Percentiles rank a stretch among this genome's conserved stretches.
Evolutionary conservation across 2,888 invertebrate species (phyloP).

Genomic region (Hypomecis punctinalis): DNA sequence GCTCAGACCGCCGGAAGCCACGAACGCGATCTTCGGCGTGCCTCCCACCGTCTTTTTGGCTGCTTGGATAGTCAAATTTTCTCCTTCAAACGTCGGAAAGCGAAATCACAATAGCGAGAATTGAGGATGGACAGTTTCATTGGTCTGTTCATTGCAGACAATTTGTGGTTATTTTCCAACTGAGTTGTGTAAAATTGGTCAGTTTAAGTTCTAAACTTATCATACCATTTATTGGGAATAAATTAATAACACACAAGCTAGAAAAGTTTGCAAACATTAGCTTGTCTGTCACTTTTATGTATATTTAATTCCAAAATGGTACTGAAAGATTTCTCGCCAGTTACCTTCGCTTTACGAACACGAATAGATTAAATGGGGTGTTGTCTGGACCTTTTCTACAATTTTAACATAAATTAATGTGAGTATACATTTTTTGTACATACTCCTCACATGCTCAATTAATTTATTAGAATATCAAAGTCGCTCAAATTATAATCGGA

Average conservation of each 20-base stretch:
- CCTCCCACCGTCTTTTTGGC: slow-evolving; percentile 83
- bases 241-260: too few species aligned
- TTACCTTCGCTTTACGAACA: slow-evolving; percentile 7
- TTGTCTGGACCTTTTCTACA: slow-evolving; percentile 55
- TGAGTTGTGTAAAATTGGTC: neutral
- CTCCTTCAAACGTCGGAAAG: slow-evolving; percentile 51
- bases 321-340: neutral
- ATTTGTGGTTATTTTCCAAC: too few species aligned
- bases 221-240: too few species aligned
- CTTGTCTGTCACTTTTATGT: too few species aligned
- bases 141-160: too few species aligned
- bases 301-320: too few species aligned
- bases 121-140: neutral
- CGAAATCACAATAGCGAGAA: neutral
- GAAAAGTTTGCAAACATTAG: too few species aligned
- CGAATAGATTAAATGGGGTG: slow-evolving; percentile 23
- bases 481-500: too few species aligned
- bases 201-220: too few species aligned
- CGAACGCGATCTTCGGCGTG: slow-evolving; percentile 93
- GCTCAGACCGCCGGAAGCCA: slow-evolving; percentile 90
- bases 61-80: slow-evolving; percentile 75
- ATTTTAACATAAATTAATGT: neutral
- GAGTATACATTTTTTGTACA: too few species aligned
- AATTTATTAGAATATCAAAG: too few species aligned
- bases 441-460: too few species aligned